Base-by-base conservation (phyloP, 1,140 invertebrate species). In the Drosophila asahinai region DNA sequence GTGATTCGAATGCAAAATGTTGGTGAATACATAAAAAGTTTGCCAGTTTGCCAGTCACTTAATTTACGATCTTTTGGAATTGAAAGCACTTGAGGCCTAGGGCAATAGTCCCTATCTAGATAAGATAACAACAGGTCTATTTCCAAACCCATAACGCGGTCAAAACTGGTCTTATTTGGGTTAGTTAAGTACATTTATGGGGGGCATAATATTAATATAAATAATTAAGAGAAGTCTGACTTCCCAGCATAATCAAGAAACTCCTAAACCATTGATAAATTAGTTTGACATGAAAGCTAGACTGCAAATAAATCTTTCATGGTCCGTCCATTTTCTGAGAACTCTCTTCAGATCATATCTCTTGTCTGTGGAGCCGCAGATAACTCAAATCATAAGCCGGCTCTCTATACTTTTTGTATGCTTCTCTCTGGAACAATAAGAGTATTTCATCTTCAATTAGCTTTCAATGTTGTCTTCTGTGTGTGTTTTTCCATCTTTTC, bases 391-490 rank as follows among this genome's bases (percentile, higher is more conserved):
- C 19, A 47, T 2, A 66, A 66, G 22, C 42, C 30, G 22, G 55
- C 30, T 48, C n/a, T 27, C 52, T 17, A 59, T 30, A 59, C 2
- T n/a, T 19, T 65, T 33, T 12, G 19, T 7, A 40, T 49, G 25
- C 43, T 36, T 17, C 7, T 36, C 30, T 47, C n/a, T 48, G 19
- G 59, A 64, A 66, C 63, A 51, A 36, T 36, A 27, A 70, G 42
- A 47, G 42, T 48, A 48, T 72, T 72, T 59, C 38, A 33, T 59
- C 52, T 59, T 72, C 66, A 51, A 73, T 72, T 49, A 60, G 33
- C 52, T 60, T 60, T 43, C 36, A 63, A 49, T 63, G 15, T 62
- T 57, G 40, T 40, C 36, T 33, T 42, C 27, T 19, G 62, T 47
- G 27, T 57, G 19, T 51, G 27, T 30, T 30, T 47, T 42, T 71